Evolutionary conservation across 2,888 invertebrate genomes (phyloP).

Genomic region (Apodemia hepburni): DNA sequence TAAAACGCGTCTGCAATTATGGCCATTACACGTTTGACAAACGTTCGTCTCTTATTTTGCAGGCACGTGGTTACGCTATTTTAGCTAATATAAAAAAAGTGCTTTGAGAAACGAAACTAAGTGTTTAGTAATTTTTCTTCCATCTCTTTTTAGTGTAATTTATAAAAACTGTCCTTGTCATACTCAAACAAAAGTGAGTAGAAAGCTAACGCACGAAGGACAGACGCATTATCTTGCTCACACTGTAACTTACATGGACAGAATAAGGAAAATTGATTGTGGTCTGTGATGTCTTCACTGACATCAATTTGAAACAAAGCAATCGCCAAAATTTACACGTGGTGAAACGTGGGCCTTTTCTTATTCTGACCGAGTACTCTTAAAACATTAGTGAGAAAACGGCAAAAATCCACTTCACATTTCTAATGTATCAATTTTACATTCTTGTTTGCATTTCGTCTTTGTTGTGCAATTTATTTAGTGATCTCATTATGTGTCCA

Average conservation of each 20-base stretch:
- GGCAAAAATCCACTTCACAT: background rate
- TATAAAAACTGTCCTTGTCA: background rate
- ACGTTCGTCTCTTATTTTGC: too few relatives aligned
- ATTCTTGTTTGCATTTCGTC: conserved; percentile 67
- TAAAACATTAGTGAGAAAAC: background rate
- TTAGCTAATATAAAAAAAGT: background rate
- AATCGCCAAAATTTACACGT: too few relatives aligned
- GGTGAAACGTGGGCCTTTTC: background rate
- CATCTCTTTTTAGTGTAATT: background rate
- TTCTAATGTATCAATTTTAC: background rate
- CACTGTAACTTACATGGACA: background rate
- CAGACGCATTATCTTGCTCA: background rate
- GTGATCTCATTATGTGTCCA: conserved; percentile 69
- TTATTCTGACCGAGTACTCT: background rate
- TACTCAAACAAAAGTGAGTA: background rate
- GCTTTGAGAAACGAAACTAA: background rate
- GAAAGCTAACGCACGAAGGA: conserved; percentile 3
- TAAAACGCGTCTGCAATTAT: background rate
- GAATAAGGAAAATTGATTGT: background rate
- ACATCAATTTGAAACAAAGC: background rate
- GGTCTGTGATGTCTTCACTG: background rate
- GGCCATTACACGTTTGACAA: too few relatives aligned
- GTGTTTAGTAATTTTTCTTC: background rate
- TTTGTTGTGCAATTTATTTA: conserved; percentile 47
- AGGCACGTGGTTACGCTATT: background rate